These are phyloP conservation scores for Zaprionus ornatus DNA, from an alignment of 1,140 invertebrate species.

Conservation along the genomic window DNA sequence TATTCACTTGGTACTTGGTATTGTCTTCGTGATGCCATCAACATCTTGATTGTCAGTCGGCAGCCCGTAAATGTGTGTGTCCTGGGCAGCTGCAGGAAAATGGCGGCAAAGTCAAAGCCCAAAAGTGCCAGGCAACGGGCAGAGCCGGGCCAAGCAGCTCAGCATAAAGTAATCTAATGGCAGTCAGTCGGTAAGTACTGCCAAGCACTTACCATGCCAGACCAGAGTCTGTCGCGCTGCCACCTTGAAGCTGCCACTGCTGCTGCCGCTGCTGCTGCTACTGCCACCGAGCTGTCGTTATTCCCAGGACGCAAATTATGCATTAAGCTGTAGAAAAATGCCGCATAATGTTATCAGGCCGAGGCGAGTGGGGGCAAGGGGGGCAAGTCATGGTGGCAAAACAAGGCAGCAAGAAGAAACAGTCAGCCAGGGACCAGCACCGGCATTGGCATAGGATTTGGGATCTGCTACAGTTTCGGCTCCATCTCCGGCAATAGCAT, in stretches of 20 bases:
- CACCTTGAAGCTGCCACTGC: conserved; percentile 21
- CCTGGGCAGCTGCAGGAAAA: background rate
- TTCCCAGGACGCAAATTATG: conserved; percentile 81
- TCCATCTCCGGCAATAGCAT: background rate
- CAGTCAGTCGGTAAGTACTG: conserved; percentile 68
- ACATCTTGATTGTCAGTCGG: conserved; percentile 43
- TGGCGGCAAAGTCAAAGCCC: conserved; percentile 44
- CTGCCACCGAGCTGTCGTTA: conserved; percentile 39
- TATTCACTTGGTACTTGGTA: conserved; percentile 19
- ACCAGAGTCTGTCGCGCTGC: conserved; percentile 18
- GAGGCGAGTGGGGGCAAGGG: conserved; percentile 19
- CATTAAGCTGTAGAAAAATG: conserved; percentile 81
- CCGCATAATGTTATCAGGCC: conserved; percentile 74
- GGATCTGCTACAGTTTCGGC: background rate
- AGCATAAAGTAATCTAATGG: conserved; percentile 76
- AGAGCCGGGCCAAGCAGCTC: conserved; percentile 27
- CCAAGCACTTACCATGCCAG: conserved; percentile 53
- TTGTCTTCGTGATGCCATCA: conserved; percentile 38
- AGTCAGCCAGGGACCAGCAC: background rate
- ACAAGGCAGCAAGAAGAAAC: conserved; percentile 11
- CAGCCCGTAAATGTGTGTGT: conserved; percentile 4
- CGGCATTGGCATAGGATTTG: background rate
- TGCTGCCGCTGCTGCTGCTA: background rate
- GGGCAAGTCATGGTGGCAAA: conserved; percentile 11
- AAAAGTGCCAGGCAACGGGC: conserved; percentile 52